Percentiles rank a stretch among this genome's conserved stretches.
Evolutionary conservation across 2,797 vertebrate species (phyloP).

Genomic region (Crypturellus tataupa): DNA sequence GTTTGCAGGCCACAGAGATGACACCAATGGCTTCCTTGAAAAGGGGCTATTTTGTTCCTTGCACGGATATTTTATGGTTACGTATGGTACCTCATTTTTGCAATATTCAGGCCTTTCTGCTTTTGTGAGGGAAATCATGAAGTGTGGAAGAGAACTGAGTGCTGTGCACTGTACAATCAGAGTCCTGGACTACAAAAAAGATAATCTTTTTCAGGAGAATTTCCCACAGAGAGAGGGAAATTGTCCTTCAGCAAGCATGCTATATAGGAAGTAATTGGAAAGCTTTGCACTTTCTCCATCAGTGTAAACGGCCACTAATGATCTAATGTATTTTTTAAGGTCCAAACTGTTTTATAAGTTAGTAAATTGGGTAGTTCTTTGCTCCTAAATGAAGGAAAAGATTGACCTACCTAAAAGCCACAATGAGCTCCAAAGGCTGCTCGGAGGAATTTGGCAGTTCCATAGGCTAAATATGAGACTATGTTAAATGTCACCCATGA

Average conservation of each 20-base stretch:
- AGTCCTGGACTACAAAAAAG: neutral
- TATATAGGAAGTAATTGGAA: neutral
- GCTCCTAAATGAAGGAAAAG: neutral
- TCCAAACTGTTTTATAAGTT: neutral
- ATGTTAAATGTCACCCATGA: neutral
- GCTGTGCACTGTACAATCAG: neutral
- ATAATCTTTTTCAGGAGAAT: neutral
- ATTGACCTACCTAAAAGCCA: neutral
- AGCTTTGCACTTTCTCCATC: fast-evolving
- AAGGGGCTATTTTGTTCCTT: neutral
- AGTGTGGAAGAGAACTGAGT: neutral
- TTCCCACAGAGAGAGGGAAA: neutral
- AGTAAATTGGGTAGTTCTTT: neutral
- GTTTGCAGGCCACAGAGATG: neutral
- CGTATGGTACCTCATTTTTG: neutral
- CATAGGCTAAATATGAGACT: neutral
- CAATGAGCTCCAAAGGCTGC: neutral
- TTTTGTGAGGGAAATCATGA: neutral
- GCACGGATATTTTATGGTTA: neutral
- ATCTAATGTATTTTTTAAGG: neutral
- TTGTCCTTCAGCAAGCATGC: neutral
- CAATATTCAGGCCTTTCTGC: neutral
- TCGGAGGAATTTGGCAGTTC: neutral
- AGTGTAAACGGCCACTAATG: neutral
- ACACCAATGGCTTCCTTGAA: neutral